Evolutionary conservation across 2,113 vertebrate genomes (phyloP), one percentile per base, ranked within the genome.

Genomic region (Halichoerus grypus): DNA sequence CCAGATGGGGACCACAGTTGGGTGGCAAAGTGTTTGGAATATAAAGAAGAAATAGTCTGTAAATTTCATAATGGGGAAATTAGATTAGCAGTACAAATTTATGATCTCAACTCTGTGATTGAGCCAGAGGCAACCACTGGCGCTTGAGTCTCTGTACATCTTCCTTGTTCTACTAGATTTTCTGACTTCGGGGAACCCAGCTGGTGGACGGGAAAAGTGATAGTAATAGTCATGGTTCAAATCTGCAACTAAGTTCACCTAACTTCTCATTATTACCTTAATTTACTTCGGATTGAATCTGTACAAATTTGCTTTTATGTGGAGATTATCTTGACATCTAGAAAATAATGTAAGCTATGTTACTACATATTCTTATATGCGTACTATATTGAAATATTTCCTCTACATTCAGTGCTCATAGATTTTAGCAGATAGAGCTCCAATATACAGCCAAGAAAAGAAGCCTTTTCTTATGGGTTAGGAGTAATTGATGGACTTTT

Each of bases 1-100:
- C 95, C 97, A 98, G 97, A 96, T 97, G 96, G 97, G 97, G 84
- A 98, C 88, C 92, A 82, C 92, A 96, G 94, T 95, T 92, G 95
- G 94, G 81, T 94, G 84, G 94, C 90, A 86, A 90, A 97, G 74
- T 82, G 61, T 93, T 94, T 92, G 84, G 86, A 96, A 94, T 95
- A 96, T 89, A 96, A 98, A 95, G 87, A 94, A 95, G 96, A 96
- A 94, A 93, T 65, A 79, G 83, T 93, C 83, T 95, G 59, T 77
- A 94, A 84, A 94, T 92, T 96, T 94, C 61, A 67, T 95, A 97
- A 96, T 79, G 51, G 90, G 49, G 31, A 94, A 96, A 88, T 77
- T 89, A 80, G 72, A 96, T 49, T 72, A 96, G 84, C 59, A 36
- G 69, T 93, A 91, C 79, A 92, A 63, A 96, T 97, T 85, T 93